Percentiles rank a stretch among this genome's conserved stretches.
Conservation (phyloP, 2,888 invertebrate species). For the Drepana falcataria region DNA sequence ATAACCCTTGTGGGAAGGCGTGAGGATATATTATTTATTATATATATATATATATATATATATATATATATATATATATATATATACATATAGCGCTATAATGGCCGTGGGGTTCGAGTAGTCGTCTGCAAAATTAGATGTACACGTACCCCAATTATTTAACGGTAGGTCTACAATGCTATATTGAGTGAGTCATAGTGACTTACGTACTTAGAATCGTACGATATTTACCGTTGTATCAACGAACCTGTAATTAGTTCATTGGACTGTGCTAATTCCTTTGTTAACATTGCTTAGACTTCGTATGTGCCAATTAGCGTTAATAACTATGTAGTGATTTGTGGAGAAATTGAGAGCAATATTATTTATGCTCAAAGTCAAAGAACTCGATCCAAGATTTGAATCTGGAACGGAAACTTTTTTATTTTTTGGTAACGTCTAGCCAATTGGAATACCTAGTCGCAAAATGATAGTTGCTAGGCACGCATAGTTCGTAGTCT, state of each 20-base stretch:
- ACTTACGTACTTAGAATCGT: conserved; percentile 9
- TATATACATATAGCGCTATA: no score
- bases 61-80: no score
- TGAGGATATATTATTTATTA: no score
- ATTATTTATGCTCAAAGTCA: no score
- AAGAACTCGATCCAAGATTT: no score
- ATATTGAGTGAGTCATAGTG: background rate
- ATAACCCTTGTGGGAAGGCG: no score
- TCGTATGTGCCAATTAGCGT: conserved; percentile 16
- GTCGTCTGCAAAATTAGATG: no score
- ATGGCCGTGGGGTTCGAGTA: no score
- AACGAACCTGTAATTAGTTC: conserved; percentile 11
- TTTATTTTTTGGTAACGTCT: background rate
- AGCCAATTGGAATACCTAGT: background rate
- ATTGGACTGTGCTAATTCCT: conserved; percentile 9
- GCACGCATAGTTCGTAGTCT: background rate
- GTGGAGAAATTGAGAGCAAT: conserved; percentile 6
- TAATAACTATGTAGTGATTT: conserved; percentile 1
- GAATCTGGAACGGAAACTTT: background rate
- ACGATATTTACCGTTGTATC: conserved; percentile 14
- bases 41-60: no score
- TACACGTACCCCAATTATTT: no score
- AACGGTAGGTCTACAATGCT: background rate
- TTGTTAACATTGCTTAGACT: conserved; percentile 11
- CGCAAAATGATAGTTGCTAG: background rate